Conservation (phyloP, 2,113 vertebrate species). For the Piaya cayana region DNA sequence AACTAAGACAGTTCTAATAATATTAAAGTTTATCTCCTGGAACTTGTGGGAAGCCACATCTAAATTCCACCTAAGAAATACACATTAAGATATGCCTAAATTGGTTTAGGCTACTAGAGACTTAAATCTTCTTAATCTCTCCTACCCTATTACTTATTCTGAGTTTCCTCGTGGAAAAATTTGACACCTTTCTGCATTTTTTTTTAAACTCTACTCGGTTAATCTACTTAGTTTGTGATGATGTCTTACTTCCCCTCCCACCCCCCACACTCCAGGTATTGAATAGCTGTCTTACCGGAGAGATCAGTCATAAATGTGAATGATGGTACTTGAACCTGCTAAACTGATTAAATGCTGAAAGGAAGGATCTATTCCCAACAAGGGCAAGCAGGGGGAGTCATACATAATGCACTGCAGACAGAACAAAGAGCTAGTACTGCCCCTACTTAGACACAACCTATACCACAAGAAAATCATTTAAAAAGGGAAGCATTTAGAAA, state of each 20-base stretch:
- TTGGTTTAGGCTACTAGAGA: neutral
- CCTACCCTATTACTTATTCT: neutral
- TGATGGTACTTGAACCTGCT: neutral
- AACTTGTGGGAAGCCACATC: neutral
- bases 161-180: neutral
- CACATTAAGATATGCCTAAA: neutral
- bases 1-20: neutral
- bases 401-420: neutral
- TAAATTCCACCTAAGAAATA: neutral
- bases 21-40: neutral
- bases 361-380: neutral
- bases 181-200: neutral
- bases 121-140: neutral
- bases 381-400: neutral
- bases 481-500: neutral
- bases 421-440: neutral
- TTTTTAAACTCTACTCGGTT: neutral
- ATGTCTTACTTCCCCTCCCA: neutral
- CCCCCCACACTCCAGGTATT: neutral
- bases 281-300: neutral
- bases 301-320: neutral
- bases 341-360: constrained; percentile 35
- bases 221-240: neutral
- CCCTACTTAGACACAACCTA: neutral
- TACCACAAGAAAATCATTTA: too few species aligned